Evolutionary conservation across 2,888 invertebrate species (phyloP), one percentile per base, ranked within the genome.

Genomic region (Cosmopolites sordidus): DNA sequence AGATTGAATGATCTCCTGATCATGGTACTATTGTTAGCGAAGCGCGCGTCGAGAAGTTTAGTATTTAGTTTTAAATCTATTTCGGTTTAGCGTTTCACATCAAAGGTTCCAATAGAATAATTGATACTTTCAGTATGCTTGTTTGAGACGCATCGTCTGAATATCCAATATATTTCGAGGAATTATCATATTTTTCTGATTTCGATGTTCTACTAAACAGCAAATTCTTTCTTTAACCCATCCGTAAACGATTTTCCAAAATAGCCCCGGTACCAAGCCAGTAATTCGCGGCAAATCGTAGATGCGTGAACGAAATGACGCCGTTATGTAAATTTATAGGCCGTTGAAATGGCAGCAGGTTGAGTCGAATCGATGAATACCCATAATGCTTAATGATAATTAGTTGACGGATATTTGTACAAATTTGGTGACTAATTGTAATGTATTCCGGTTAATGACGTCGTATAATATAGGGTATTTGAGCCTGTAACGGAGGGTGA

Each of bases 291-390:
- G 50, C 41, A 56, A 56, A 56, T 56, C 46, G 52, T 45, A 52
- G 56, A 65, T 65, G 66, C 67, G 66, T 64, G 64, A 64, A 65
- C 55, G 57, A 59, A 58, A 51, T 54, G 58, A 65, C 60, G 64
- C 62, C 60, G 62, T 66, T 61, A 66, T 64, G 61, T 60, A 61
- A 63, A 68, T 68, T 68, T 68, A 68, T 68, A 64, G 64, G 58
- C 62, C 62, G 60, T 62, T 62, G 63, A 63, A 61, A 62, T 56
- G 56, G 60, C 58, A 61, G 59, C 53, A 54, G 58, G 56, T 56
- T 58, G 54, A 59, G 58, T 62, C 64, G 64, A 58, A 68, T 66
- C 65, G 63, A 64, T 66, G 65, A 58, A 58, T 61, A 50, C 54
- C 54, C 52, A 56, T 55, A 53, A 58, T 58, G 51, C 54, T 56